Base-by-base conservation (phyloP, 1,140 invertebrate species). In the silkworm (Bombyx mori) region DNA sequence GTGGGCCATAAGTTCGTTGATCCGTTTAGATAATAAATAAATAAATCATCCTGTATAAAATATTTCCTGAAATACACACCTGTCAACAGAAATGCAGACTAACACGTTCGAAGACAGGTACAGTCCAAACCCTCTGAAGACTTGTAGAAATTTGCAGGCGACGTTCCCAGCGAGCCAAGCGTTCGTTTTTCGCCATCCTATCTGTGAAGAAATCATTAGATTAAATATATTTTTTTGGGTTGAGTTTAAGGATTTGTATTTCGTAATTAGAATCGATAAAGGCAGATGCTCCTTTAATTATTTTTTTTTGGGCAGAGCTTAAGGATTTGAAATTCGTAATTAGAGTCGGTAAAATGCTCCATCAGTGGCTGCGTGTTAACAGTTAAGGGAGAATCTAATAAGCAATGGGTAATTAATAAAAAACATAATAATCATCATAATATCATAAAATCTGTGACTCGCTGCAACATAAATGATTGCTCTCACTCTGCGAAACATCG, bases 51-150 rank as follows among this genome's bases (percentile, higher is more conserved):
- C 26, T 35, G 26, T 35, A 35, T 35, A 35, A 35, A 5, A 2
- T 35, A 35, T 35, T 35, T 35, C 26, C 26, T 35, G 26, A 45
- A 54, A 47, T 7, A 45, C 63, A 76, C 65, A 88, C 73, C 86
- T 78, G 61, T 96, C 94, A 55, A 96, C 71, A 44, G 92, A 94
- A 54, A 96, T 93, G 73, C 94, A 95, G 9, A 96, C 92, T 8
- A 96, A 82, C 2, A 95, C 92, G 74, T 94, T 94, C 8, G 93
- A 94, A 2, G 93, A 94, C 2, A 95, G 82, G 75, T 96, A 96
- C 8, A 94, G 91, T 9, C 94, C 94, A 66, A 96, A 94, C 1
- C 94, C 92, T 54, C 94, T 86, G 44, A 94, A 83, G 67, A 95
- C 94, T 63, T 93, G 86, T 54, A 95, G 91, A 9, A 94, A 69